These are phyloP conservation scores for Apostichopus californicus DNA, from an alignment of 35 echinoderm and acorn worm genomes.

Conservation along the genomic window DNA sequence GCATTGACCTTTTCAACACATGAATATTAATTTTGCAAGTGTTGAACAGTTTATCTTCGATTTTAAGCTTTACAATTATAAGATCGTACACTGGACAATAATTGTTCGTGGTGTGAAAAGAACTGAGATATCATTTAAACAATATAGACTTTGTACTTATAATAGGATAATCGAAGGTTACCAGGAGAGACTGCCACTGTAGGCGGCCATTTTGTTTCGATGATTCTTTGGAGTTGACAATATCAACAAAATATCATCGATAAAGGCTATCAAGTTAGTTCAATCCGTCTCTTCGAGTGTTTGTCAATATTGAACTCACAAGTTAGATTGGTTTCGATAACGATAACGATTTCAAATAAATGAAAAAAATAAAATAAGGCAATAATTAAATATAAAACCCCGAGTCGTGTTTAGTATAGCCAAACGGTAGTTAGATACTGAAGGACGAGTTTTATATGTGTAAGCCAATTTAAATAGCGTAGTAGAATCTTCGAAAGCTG, in stretches of 20 bases:
- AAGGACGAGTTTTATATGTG: neutral
- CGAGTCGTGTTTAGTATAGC: neutral
- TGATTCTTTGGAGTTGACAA: too few relatives aligned
- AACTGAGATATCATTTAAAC: too few relatives aligned
- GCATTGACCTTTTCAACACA: too few relatives aligned
- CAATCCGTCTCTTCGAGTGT: neutral
- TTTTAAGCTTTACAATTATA: too few relatives aligned
- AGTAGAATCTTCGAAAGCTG: neutral
- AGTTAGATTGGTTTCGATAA: neutral
- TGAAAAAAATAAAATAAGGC: neutral
- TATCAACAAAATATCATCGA: neutral
- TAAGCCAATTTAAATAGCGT: conserved; percentile 1
- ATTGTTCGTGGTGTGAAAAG: too few relatives aligned
- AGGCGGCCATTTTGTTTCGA: neutral
- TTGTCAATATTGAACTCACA: conserved; percentile 14
- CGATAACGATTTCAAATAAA: neutral
- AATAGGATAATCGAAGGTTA: neutral
- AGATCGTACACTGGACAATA: too few relatives aligned
- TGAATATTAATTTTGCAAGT: too few relatives aligned
- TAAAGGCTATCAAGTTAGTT: neutral
- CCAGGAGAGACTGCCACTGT: neutral
- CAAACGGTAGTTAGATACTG: conserved; percentile 16
- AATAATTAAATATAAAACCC: neutral
- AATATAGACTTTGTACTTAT: conserved; percentile 17
- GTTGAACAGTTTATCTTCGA: too few relatives aligned